Percentiles rank a stretch among this genome's conserved stretches.
phyloP scores from a whole-genome alignment of 2,113 vertebrate genomes.

The Brachionichthys hirsutus region DNA sequence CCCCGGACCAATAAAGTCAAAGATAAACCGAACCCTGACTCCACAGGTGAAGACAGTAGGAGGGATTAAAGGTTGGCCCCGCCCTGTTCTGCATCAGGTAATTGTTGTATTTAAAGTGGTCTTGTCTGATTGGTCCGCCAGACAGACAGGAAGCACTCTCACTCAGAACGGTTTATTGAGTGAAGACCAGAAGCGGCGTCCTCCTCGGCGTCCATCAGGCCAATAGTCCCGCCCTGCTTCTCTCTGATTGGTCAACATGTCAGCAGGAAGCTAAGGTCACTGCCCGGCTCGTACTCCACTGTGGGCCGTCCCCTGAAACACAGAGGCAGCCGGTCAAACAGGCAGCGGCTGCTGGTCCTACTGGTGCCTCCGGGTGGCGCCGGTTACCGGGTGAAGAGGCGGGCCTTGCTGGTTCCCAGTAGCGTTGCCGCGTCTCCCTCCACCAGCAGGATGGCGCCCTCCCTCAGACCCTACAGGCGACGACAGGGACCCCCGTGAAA shows the following conservation, averaged over 20 bases:
- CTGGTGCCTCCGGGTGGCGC: too few species aligned
- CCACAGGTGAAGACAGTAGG: too few species aligned
- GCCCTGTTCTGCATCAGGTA: too few species aligned
- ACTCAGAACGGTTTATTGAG: background rate
- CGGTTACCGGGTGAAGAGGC: conserved; percentile 83
- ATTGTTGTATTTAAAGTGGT: too few species aligned
- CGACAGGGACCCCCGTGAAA: background rate
- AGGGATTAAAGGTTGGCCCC: too few species aligned
- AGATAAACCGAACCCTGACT: too few species aligned
- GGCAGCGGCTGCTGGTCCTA: background rate
- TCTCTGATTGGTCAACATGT: conserved; percentile 40
- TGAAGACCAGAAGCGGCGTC: too few species aligned
- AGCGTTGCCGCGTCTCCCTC: conserved; percentile 83
- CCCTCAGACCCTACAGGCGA: conserved; percentile 80
- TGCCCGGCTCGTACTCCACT: conserved; percentile 80
- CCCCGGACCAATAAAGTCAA: too few species aligned
- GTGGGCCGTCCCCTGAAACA: conserved; percentile 75
- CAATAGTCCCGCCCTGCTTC: too few species aligned
- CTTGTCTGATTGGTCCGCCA: too few species aligned
- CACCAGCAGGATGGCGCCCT: conserved; percentile 85
- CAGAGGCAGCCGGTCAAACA: background rate
- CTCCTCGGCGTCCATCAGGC: too few species aligned
- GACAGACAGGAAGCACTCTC: too few species aligned
- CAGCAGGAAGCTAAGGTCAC: conserved; percentile 85
- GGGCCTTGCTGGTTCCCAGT: conserved; percentile 80